Evolutionary conservation across 2,797 vertebrate genomes (phyloP).

Genomic region (Centropyge bicolor): DNA sequence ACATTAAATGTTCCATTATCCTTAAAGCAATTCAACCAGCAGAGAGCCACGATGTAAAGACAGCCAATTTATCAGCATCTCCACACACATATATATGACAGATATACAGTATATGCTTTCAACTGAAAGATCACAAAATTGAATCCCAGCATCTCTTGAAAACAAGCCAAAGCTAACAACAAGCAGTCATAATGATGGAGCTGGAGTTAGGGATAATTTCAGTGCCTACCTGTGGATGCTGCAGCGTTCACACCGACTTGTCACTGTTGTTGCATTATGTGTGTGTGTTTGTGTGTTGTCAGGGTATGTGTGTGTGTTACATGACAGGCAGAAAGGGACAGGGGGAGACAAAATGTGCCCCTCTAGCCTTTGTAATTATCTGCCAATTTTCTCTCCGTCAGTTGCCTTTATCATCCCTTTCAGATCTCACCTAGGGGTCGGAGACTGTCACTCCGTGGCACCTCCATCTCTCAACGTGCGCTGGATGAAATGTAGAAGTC

Average conservation of each 20-base stretch:
- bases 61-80: conserved; percentile 12
- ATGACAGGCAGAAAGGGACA: conserved; percentile 69
- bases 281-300: conserved; percentile 17
- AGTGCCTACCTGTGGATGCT: conserved; percentile 57
- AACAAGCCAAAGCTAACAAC: conserved; percentile 42
- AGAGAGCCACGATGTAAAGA: neutral
- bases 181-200: conserved; percentile 37
- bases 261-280: conserved; percentile 48
- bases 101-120: conserved; percentile 18
- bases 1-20: conserved; percentile 12
- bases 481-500: conserved; percentile 84
- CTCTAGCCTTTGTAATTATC: conserved; percentile 85
- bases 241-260: conserved; percentile 48
- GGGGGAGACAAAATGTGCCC: conserved; percentile 76
- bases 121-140: conserved; percentile 26
- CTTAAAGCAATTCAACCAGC: neutral
- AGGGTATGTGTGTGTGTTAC: conserved; percentile 55
- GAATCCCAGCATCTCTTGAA: conserved; percentile 4
- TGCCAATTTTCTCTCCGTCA: conserved; percentile 84
- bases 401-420: conserved; percentile 83
- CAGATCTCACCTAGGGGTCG: conserved; percentile 83
- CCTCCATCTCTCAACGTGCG: conserved; percentile 74
- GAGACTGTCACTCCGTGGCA: conserved; percentile 76
- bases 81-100: neutral
- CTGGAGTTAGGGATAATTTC: conserved; percentile 53